Evolutionary conservation across 2,113 vertebrate genomes (phyloP).

Genomic region (Heterochromis multidens): DNA sequence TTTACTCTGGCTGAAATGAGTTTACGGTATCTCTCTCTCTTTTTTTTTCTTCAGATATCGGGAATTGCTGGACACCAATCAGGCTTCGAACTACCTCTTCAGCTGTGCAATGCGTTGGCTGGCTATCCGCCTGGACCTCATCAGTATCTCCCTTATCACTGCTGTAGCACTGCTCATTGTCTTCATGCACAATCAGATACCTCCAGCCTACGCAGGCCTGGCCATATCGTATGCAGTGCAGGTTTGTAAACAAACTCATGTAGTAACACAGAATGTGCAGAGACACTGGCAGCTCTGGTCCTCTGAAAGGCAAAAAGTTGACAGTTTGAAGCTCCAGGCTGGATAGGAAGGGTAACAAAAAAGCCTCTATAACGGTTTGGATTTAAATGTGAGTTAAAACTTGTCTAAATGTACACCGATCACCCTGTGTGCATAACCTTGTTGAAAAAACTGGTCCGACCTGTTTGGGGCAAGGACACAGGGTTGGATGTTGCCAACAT

Average conservation of each 20-base stretch:
- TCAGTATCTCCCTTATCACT: conserved; percentile 79
- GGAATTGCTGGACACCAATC: conserved; percentile 80
- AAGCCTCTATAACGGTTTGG: background rate
- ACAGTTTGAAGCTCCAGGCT: background rate
- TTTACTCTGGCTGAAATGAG: background rate
- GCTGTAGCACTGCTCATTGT: conserved; percentile 77
- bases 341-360: background rate
- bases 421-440: background rate
- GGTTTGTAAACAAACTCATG: conserved; percentile 54
- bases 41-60: conserved; percentile 69
- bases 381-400: background rate
- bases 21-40: conserved; percentile 6
- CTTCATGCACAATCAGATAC: conserved; percentile 79
- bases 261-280: background rate
- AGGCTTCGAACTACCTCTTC: conserved; percentile 80
- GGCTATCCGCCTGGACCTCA: conserved; percentile 80
- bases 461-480: background rate
- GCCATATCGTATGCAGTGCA: conserved; percentile 81
- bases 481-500: background rate
- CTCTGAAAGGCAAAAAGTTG: background rate
- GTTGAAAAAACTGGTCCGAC: background rate
- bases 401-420: background rate
- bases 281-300: background rate
- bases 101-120: conserved; percentile 81
- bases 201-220: conserved; percentile 79